These are phyloP conservation scores for Drosophila falleni DNA, from an alignment of 2,888 invertebrate genomes.

Conservation along the genomic window DNA sequence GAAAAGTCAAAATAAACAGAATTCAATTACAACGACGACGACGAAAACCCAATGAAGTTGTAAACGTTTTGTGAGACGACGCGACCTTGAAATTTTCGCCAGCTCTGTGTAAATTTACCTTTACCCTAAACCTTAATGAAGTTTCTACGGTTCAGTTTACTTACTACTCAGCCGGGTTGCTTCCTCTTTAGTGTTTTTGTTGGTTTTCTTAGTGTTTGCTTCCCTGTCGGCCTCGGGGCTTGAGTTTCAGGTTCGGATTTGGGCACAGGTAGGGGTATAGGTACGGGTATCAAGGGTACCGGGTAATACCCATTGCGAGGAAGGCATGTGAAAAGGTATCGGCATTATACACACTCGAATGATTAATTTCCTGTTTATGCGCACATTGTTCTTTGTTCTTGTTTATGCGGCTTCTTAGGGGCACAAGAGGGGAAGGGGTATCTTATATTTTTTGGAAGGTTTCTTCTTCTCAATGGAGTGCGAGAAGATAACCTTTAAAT, in stretches of 20 bases:
- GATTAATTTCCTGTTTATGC: constrained; percentile 81
- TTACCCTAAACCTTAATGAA: constrained; percentile 57
- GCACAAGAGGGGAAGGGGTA: constrained; percentile 2
- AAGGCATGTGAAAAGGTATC: constrained; percentile 53
- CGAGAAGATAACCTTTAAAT: constrained; percentile 39
- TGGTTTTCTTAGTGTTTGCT: constrained; percentile 36
- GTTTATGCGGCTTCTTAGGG: constrained; percentile 69
- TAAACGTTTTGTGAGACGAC: constrained; percentile 46
- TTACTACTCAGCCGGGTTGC: constrained; percentile 8
- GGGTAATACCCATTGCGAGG: constrained; percentile 26
- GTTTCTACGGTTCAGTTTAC: constrained; percentile 34
- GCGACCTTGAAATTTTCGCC: constrained; percentile 66
- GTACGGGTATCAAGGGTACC: constrained; percentile 3
- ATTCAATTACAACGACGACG: constrained; percentile 62
- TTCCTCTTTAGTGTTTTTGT: constrained; percentile 5
- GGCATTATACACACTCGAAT: constrained; percentile 66
- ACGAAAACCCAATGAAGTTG: constrained; percentile 69
- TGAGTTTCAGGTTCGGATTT: constrained; percentile 23
- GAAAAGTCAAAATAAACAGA: constrained; percentile 78
- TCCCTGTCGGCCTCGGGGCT: constrained; percentile 42
- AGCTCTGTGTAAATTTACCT: constrained; percentile 48
- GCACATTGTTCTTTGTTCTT: constrained; percentile 58
- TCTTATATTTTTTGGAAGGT: constrained; percentile 54
- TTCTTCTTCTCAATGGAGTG: constrained; percentile 60
- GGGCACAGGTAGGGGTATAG: constrained; percentile 28